phyloP scores from a whole-genome alignment of 2,113 vertebrate genomes.

The Chaetorhynchus papuensis region DNA sequence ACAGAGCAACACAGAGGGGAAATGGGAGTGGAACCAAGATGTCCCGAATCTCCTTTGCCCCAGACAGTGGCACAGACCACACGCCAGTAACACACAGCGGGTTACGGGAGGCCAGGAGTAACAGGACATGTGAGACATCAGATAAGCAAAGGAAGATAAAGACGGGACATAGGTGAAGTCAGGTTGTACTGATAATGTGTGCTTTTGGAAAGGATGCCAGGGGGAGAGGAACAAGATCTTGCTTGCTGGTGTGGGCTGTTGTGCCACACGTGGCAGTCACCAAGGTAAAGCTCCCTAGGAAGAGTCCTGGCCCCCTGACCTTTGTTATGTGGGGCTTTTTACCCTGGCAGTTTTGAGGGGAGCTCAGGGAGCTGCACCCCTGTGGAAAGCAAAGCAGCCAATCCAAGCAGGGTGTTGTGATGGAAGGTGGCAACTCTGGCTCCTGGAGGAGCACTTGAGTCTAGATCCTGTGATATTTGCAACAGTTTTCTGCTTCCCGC shows the following conservation, averaged over 20 bases:
- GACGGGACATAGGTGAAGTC: neutral
- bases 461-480: neutral
- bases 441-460: neutral
- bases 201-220: neutral
- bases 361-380: neutral
- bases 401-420: fast-evolving
- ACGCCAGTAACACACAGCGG: fast-evolving
- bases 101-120: neutral
- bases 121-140: neutral
- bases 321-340: neutral
- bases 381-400: neutral
- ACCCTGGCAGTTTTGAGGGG: too few relatives aligned
- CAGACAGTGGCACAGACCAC: neutral
- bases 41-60: neutral
- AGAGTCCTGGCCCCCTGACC: neutral
- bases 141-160: constrained; percentile 8
- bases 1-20: neutral
- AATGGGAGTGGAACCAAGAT: neutral
- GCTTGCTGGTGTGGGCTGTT: neutral
- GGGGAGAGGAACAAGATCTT: neutral
- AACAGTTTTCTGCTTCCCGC: neutral
- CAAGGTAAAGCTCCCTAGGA: neutral
- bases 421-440: neutral
- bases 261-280: neutral
- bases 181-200: neutral